Percentiles rank a stretch among this genome's conserved stretches.
Conservation (phyloP, 2,113 vertebrate species). For the Pachycephala philippinensis region DNA sequence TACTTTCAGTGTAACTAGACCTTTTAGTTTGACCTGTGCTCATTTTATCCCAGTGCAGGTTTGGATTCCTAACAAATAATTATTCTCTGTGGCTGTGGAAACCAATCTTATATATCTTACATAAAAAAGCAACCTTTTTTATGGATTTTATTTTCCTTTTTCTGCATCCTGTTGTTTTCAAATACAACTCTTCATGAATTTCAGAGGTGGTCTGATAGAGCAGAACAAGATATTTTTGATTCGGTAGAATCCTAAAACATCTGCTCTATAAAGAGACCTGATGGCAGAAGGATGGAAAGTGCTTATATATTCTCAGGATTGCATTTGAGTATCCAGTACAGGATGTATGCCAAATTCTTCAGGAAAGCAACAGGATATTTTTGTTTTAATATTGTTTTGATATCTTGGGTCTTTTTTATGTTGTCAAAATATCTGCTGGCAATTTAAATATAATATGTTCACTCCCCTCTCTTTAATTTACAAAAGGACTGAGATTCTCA, state of each 20-base stretch:
- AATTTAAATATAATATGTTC: neutral
- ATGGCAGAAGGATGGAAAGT: neutral
- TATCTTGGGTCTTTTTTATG: neutral
- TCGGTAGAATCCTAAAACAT: neutral
- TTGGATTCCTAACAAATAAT: neutral
- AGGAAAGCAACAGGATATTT: constrained; percentile 1
- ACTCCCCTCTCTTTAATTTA: neutral
- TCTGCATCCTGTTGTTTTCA: neutral
- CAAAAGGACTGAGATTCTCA: neutral
- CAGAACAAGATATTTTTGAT: neutral
- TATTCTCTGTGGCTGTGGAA: neutral
- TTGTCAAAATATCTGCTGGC: neutral
- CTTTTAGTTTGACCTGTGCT: neutral
- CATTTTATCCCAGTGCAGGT: neutral
- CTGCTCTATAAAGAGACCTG: neutral
- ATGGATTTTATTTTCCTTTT: neutral
- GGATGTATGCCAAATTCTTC: neutral
- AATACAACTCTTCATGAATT: neutral
- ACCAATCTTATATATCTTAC: neutral
- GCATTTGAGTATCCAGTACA: neutral
- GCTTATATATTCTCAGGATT: neutral
- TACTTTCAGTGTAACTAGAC: neutral
- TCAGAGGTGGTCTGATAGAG: neutral
- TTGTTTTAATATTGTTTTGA: neutral
- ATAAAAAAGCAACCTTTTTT: neutral